Percentiles rank a stretch among this genome's conserved stretches.
phyloP scores from a whole-genome alignment of 2,888 invertebrate genomes.

The Merodon equestris region DNA sequence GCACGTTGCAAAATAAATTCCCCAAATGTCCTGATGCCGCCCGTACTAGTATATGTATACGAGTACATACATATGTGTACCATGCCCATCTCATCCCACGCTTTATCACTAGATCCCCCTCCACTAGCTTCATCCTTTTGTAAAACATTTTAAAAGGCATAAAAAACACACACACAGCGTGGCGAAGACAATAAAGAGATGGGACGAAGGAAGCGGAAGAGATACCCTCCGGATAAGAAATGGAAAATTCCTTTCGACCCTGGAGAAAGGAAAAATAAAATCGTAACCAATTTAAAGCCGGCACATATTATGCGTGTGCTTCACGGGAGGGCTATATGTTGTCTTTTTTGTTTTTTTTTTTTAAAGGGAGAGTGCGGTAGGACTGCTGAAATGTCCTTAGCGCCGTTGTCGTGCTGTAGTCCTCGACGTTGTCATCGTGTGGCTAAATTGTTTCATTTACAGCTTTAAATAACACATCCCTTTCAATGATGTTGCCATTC shows the following conservation, averaged over 20 bases:
- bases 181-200: too few species aligned
- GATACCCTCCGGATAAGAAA: slow-evolving; percentile 65
- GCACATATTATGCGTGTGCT: slow-evolving; percentile 45
- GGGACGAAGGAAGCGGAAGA: slow-evolving; percentile 8
- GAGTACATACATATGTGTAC: too few species aligned
- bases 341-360: too few species aligned
- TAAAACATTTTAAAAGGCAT: slow-evolving; percentile 56
- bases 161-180: slow-evolving; percentile 25
- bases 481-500: slow-evolving; percentile 64
- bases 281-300: slow-evolving; percentile 49
- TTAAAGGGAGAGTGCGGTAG: too few species aligned
- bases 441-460: slow-evolving; percentile 67
- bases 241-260: slow-evolving; percentile 56
- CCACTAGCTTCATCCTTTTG: slow-evolving; percentile 17
- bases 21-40: slow-evolving; percentile 55
- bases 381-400: too few species aligned
- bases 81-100: too few species aligned
- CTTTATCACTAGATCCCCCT: slow-evolving; percentile 1
- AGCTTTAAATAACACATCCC: slow-evolving; percentile 68
- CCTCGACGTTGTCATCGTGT: slow-evolving; percentile 33
- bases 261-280: slow-evolving; percentile 27
- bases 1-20: slow-evolving; percentile 65
- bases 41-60: too few species aligned
- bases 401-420: not conserved
- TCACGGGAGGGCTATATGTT: slow-evolving; percentile 11